Evolutionary conservation across 2,113 vertebrate species (phyloP).

Genomic region (Vidua chalybeata): DNA sequence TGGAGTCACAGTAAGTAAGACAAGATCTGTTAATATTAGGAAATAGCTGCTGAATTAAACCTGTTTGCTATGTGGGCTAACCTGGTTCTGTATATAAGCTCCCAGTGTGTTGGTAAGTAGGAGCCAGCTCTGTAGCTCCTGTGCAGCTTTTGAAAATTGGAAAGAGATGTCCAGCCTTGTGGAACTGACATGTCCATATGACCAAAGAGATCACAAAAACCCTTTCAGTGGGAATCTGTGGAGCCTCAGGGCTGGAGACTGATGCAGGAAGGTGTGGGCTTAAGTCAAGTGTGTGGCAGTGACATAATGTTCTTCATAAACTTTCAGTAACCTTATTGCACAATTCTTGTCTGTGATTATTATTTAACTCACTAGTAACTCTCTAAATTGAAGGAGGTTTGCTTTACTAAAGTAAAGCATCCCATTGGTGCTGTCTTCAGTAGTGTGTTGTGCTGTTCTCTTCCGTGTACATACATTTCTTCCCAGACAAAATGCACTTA

Average conservation of each 20-base stretch:
- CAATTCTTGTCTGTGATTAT: not conserved
- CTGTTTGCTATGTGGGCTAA: not conserved
- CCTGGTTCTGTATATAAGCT: not conserved
- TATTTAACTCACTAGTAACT: not conserved
- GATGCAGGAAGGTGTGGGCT: not conserved
- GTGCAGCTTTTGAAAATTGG: not conserved
- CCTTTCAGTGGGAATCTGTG: not conserved
- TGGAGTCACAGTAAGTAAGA: constrained; percentile 86
- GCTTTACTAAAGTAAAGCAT: not conserved
- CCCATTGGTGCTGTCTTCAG: not conserved
- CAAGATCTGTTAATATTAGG: not conserved
- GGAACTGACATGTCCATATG: not conserved
- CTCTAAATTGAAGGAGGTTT: not conserved
- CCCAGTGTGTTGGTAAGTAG: not conserved
- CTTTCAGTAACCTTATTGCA: not conserved
- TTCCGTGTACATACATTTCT: not conserved
- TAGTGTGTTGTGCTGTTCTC: not conserved
- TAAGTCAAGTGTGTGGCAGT: not conserved
- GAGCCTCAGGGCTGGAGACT: not conserved
- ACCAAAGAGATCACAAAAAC: not conserved
- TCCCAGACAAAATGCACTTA: not conserved
- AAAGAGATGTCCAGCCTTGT: not conserved
- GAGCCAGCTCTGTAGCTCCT: not conserved
- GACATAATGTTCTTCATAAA: not conserved
- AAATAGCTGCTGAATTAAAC: not conserved